These are phyloP conservation scores for Clupea harengus DNA, from an alignment of 2,113 vertebrate genomes.

Conservation along the genomic window DNA sequence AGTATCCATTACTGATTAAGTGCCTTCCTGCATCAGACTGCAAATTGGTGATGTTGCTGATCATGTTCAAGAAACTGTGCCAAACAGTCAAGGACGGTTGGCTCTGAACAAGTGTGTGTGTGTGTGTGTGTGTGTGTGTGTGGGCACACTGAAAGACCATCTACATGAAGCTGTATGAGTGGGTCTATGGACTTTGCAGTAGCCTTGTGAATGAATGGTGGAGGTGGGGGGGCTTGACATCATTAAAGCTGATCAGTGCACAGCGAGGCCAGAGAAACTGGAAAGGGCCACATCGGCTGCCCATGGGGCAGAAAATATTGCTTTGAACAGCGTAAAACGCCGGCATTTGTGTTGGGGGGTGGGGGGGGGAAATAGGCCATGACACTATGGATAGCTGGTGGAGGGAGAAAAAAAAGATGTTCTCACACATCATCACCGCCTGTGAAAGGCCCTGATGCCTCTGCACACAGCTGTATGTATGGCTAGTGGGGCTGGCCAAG, in stretches of 20 bases:
- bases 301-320: slow-evolving; percentile 8
- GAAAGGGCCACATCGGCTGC: neutral
- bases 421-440: neutral
- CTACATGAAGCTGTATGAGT: neutral
- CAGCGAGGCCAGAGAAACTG: neutral
- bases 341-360: neutral
- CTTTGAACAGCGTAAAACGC: slow-evolving; percentile 14
- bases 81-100: neutral
- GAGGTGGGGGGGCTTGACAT: slow-evolving; percentile 7
- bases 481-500: neutral
- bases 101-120: neutral
- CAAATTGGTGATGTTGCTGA: slow-evolving; percentile 1
- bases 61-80: neutral
- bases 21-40: neutral
- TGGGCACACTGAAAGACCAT: slow-evolving; percentile 32
- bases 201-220: neutral
- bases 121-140: slow-evolving; percentile 11
- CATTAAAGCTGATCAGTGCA: slow-evolving; percentile 16
- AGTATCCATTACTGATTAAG: neutral
- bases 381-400: slow-evolving; percentile 8
- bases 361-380: neutral
- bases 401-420: neutral
- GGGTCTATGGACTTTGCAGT: neutral
- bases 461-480: neutral
- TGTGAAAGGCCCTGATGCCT: neutral